Percentiles rank a stretch among this genome's conserved stretches.
phyloP scores from a whole-genome alignment of 1,140 invertebrate genomes.

The Ectropis grisescens region DNA sequence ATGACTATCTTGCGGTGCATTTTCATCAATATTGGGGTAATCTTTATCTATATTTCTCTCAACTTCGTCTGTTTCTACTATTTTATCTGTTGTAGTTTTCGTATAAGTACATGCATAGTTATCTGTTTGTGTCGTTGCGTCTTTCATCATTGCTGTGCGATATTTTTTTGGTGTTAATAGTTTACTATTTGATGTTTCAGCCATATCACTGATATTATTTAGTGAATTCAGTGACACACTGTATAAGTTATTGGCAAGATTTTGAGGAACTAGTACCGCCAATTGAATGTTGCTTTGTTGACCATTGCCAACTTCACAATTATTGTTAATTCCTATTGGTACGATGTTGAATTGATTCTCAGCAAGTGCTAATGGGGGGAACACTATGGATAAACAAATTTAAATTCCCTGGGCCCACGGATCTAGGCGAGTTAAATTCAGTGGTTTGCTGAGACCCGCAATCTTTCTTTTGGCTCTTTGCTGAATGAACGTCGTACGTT shows the following conservation, averaged over 20 bases:
- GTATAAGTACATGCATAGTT: constrained; percentile 30
- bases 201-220: constrained; percentile 29
- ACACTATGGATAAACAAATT: constrained; percentile 61
- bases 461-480: constrained; percentile 48
- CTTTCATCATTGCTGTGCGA: constrained; percentile 65
- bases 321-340: constrained; percentile 50
- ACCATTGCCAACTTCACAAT: constrained; percentile 43
- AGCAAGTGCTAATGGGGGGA: constrained; percentile 42
- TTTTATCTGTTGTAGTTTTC: constrained; percentile 25
- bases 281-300: constrained; percentile 65
- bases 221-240: constrained; percentile 50
- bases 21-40: constrained; percentile 62
- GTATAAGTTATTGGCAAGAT: constrained; percentile 45
- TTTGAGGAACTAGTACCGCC: constrained; percentile 70
- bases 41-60: constrained; percentile 43
- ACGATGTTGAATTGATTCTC: constrained; percentile 60
- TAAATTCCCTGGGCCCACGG: constrained; percentile 42
- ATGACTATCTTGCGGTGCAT: constrained; percentile 56
- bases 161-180: constrained; percentile 76
- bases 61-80: constrained; percentile 31
- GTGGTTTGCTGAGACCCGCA: constrained; percentile 46
- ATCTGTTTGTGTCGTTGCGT: constrained; percentile 80
- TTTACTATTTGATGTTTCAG: constrained; percentile 46
- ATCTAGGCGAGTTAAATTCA: constrained; percentile 52
- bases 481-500: constrained; percentile 53